Evolutionary conservation across 2,888 invertebrate genomes (phyloP).

Genomic region (Caenorhabditis sp.): DNA sequence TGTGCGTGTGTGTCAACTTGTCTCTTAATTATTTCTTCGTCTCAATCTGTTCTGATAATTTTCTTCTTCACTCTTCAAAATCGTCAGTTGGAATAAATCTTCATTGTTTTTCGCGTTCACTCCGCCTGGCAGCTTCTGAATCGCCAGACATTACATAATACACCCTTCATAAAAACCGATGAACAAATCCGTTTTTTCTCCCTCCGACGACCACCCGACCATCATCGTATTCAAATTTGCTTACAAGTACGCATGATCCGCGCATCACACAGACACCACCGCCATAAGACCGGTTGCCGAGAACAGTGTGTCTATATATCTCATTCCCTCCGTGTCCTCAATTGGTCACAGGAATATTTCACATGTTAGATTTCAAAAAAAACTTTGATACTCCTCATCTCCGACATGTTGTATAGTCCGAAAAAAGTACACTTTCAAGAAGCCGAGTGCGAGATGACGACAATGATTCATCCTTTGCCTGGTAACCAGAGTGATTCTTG

Average conservation of each 20-base stretch:
- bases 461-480: background rate
- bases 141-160: constrained; percentile 18
- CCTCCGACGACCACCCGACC: background rate
- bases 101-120: constrained; percentile 27
- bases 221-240: constrained; percentile 38
- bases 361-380: background rate
- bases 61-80: constrained; percentile 11
- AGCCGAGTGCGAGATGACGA: background rate
- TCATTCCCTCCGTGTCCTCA: background rate
- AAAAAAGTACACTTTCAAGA: constrained; percentile 8
- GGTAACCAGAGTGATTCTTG: constrained; percentile 19
- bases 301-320: constrained; percentile 12
- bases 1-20: constrained; percentile 8
- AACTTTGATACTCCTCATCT: too few species aligned
- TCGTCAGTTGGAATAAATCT: constrained; percentile 41
- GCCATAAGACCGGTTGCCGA: constrained; percentile 15
- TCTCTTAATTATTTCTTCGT: background rate
- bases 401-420: constrained; percentile 21
- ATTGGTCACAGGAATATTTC: constrained; percentile 15
- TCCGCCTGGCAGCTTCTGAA: constrained; percentile 9
- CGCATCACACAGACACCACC: constrained; percentile 28
- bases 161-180: background rate
- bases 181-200: constrained; percentile 34
- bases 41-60: constrained; percentile 11
- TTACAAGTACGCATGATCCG: constrained; percentile 48